Base-by-base conservation (phyloP, 2,797 vertebrate genomes). In the Mycteria americana region DNA sequence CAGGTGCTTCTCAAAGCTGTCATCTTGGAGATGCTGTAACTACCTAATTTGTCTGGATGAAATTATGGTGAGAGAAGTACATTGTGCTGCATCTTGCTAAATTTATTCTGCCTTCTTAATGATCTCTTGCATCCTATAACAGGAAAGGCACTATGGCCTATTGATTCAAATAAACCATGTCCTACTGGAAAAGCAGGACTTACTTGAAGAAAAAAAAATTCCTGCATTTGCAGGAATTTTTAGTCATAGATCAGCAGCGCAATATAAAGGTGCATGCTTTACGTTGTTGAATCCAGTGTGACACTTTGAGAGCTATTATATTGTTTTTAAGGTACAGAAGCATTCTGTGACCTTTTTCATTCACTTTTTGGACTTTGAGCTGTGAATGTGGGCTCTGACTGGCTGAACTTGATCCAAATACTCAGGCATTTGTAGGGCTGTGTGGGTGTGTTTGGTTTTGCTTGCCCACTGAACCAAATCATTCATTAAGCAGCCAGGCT, bases 361-460 rank as follows among this genome's bases (percentile, higher is more conserved):
- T 94, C 31, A 69, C 17, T 77, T 90, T 70, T 87, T 74, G 72
- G 72, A 95, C 86, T 92, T 94, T 65, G 74, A 76, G 28, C 46
- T 89, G 31, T 78, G 50, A 78, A 30, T 72, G 35, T 78, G 51
- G 48, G 59, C 54, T 89, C 56, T 51, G 31, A 68, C 30, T 83
- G 45, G 27, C 73, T 63, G 62, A 91, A 76, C 37, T 78, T 51
- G 19, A 72, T 80, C 54, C 70, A 84, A 54, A 75, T 89, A n/a
- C 11, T 87, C 54, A 41, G 39, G 11, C 43, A 39, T 74, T 87
- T 85, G 18, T 70, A 56, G 80, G 50, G 19, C 31, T 65, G 1
- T 28, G 16, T 19, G 19, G n/a, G 35, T 74, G 51, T 62, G 15
- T 48, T 94, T 93, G 51, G 27, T 53, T 91, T 93, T 95, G 33